Conservation (phyloP, 1,140 invertebrate genomes). For the Drosophila subpulchrella region DNA sequence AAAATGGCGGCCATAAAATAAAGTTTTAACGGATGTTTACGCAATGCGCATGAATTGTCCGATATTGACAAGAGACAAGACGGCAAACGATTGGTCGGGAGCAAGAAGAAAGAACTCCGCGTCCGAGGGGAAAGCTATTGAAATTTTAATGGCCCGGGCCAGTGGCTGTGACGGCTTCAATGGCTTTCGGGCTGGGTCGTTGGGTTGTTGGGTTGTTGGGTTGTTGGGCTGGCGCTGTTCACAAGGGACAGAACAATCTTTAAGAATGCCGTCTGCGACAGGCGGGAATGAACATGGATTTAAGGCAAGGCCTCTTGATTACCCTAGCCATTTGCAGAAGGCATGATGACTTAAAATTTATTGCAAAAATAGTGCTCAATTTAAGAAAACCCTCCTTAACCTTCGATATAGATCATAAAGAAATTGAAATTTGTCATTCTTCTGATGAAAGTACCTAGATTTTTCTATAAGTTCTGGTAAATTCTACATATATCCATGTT, state of each 20-base stretch:
- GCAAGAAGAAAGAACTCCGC: constrained; percentile 25
- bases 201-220: not conserved
- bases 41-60: constrained; percentile 81
- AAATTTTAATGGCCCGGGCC: constrained; percentile 68
- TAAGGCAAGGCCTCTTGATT: not conserved
- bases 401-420: too few species aligned
- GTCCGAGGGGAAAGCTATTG: constrained; percentile 50
- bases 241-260: constrained; percentile 7
- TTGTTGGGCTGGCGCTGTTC: not conserved
- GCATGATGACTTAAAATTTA: not conserved
- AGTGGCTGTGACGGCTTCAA: constrained; percentile 37
- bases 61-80: constrained; percentile 79
- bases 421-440: too few species aligned
- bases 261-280: not conserved
- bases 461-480: too few species aligned
- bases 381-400: not conserved
- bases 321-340: not conserved
- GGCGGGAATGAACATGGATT: not conserved
- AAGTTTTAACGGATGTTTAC: constrained; percentile 82
- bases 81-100: constrained; percentile 54
- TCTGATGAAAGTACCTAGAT: too few species aligned
- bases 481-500: too few species aligned
- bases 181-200: constrained; percentile 2
- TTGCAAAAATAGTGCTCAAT: not conserved
- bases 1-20: constrained; percentile 82